Base-by-base conservation (phyloP, 2,797 vertebrate species). In the Todus mexicanus region DNA sequence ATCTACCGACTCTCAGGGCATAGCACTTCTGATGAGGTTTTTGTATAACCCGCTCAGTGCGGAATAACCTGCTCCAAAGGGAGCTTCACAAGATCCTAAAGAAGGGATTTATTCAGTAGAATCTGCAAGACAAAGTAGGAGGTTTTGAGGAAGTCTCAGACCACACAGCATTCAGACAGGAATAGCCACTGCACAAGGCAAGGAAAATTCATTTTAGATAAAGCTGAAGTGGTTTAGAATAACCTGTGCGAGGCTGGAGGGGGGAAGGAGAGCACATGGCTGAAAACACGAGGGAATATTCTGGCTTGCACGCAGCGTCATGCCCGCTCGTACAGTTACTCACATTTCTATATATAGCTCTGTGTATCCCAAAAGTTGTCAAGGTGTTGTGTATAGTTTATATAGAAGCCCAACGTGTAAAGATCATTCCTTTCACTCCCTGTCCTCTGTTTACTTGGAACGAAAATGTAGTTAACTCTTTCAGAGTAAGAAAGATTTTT, bases 341-440 rank as follows among this genome's bases (percentile, higher is more conserved):
- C 84, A 79, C 51, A 78, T 84, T 68, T 72, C 90, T 95, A 82
- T 91, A 80, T 90, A 87, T 92, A 96, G 78, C 47, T 65, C 84
- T 87, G 69, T 93, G 69, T 87, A 87, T 90, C 81, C 84, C 69
- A 35, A 22, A 66, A 90, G 79, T 20, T 43, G 40, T 74, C 71
- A 56, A 88, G 63, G 73, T 93, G 48, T 83, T 84, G 63, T 78
- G 47, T 38, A 45, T 50, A 73, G 53, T 57, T 93, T 86, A 81
- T 43, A 61, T 45, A 85, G 92, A 86, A 86, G 1, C n/a, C 26
- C 6, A 4, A 27, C 11, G 7, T 15, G 20, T 37, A 75, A 64
- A 84, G 76, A 70, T 84, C 40, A 20, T 21, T 81, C 20, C 66
- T 76, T 85, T 87, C 61, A 80, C 33, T 73, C 60, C 63, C 45